phyloP scores from a whole-genome alignment of 2,888 invertebrate genomes.

The Gastracanthus pulcherrimus region DNA sequence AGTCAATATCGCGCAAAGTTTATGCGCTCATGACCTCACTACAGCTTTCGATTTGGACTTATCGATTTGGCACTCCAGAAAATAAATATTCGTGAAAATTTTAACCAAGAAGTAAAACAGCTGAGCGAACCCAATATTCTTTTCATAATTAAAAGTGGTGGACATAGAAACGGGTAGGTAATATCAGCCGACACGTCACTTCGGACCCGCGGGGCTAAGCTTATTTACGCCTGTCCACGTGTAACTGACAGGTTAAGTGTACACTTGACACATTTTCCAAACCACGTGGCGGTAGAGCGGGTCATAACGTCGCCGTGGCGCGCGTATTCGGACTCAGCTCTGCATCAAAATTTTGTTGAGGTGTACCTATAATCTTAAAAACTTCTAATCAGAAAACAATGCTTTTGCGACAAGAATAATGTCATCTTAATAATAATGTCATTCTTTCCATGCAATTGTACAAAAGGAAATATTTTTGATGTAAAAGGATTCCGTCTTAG shows the following conservation, averaged over 20 bases:
- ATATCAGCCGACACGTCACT: not conserved
- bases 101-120: not conserved
- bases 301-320: not conserved
- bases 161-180: not conserved
- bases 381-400: too few species aligned
- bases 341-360: too few species aligned
- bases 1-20: not conserved
- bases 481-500: too few species aligned
- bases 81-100: not conserved
- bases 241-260: constrained; percentile 29
- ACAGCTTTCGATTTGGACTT: not conserved
- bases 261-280: constrained; percentile 21
- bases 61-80: not conserved
- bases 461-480: too few species aligned
- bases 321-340: too few species aligned
- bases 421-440: too few species aligned
- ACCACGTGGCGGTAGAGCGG: not conserved
- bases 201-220: not conserved
- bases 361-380: too few species aligned
- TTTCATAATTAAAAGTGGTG: not conserved
- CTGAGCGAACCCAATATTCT: too few species aligned
- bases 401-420: too few species aligned
- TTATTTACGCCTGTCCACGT: constrained; percentile 29
- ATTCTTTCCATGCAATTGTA: too few species aligned
- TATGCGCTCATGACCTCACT: not conserved